Percentiles rank a stretch among this genome's conserved stretches.
Conservation (phyloP, 1,140 invertebrate species). For the Drosophila arizonae region DNA sequence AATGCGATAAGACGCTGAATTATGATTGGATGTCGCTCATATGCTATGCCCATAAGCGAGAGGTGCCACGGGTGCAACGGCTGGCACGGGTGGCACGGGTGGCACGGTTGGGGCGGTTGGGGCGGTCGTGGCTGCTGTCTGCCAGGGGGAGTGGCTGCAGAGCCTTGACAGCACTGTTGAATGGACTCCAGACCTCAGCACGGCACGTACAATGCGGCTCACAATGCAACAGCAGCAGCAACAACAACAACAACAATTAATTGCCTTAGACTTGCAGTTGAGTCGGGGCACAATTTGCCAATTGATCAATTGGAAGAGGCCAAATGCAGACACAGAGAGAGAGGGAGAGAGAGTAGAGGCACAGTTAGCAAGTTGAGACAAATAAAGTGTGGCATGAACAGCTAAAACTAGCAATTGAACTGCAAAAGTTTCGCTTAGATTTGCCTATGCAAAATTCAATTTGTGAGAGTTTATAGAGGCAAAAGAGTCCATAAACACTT, state of each 20-base stretch:
- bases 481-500: no score
- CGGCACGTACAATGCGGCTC: not conserved
- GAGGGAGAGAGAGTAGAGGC: not conserved
- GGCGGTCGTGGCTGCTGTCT: not conserved
- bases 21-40: slow-evolving; percentile 70
- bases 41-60: slow-evolving; percentile 38
- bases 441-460: no score
- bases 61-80: not conserved
- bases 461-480: no score
- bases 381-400: no score
- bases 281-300: slow-evolving; percentile 19
- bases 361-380: no score
- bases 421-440: no score
- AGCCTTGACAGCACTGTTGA: slow-evolving; percentile 1
- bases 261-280: slow-evolving; percentile 2
- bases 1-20: slow-evolving; percentile 71
- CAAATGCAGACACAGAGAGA: not conserved
- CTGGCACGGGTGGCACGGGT: not conserved
- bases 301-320: slow-evolving; percentile 12
- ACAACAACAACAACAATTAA: not conserved
- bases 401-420: no score
- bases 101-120: not conserved
- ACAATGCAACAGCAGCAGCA: no score
- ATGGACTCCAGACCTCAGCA: not conserved
- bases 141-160: not conserved